Evolutionary conservation across 2,888 invertebrate genomes (phyloP), one percentile per base, ranked within the genome.

Genomic region (Limnephilus marmoratus): DNA sequence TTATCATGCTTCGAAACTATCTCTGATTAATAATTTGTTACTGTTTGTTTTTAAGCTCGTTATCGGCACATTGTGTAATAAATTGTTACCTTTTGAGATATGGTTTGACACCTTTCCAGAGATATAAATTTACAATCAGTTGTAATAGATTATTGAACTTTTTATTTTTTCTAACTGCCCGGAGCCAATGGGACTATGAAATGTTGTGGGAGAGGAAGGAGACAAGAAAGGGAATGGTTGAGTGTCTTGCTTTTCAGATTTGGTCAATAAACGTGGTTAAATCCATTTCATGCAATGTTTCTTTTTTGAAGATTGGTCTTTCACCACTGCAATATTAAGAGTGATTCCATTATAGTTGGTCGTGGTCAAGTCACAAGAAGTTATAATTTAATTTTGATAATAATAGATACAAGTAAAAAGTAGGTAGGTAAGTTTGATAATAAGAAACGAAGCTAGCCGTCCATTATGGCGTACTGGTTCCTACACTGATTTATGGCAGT

Each of bases 11-110:
- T 68, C n/a, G 68, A 68, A 68, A 68, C 68, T n/a, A 68, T 68
- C 68, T 68, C 68, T 9, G 68, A 68, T 68, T 68, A 68, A 82
- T 82, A 82, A 90, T 11, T 7, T n/a, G 18, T 92, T 41, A 53
- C 24, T 90, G n/a, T 45, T 83, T 45, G 24, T 24, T 68, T 24
- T 68, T 68, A 18, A 5, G 53, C 18, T 68, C 53, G 18, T 24
- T 68, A 68, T 68, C n/a, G n/a, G 53, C 15, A 18, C 7, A 68
- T 68, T 68, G 68, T 68, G 24, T 68, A 68, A 68, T 68, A 68
- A 68, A 24, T 68, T 24, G 9, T 68, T 68, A 68, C 24, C 18
- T 18, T 68, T 24, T 68, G 24, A 68, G 24, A 68, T 68, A 68
- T 24, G 68, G 24, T 68, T 68, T 9, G 24, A 68, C 68, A 68